phyloP scores from a whole-genome alignment of 2,113 vertebrate genomes.

The Rutilus rutilus region DNA sequence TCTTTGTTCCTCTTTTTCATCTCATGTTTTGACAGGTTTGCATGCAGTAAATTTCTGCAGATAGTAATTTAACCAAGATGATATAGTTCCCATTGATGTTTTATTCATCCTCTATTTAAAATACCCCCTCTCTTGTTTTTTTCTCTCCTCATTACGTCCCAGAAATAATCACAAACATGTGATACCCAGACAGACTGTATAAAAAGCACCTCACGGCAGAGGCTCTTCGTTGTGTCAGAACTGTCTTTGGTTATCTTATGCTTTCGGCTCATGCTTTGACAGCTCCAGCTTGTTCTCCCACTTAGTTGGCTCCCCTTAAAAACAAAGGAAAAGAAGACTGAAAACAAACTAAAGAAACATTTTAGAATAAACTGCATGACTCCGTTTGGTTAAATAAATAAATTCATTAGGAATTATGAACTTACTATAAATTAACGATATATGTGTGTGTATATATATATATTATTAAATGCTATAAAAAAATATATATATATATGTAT shows the following conservation, averaged over 20 bases:
- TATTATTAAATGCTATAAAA: too few relatives aligned
- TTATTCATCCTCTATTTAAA: slow-evolving; percentile 46
- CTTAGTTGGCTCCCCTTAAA: slow-evolving; percentile 20
- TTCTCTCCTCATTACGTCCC: slow-evolving; percentile 43
- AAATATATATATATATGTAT: too few relatives aligned
- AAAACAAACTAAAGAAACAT: background rate
- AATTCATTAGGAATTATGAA: background rate
- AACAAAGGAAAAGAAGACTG: slow-evolving; percentile 29
- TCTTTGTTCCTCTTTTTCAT: slow-evolving; percentile 4
- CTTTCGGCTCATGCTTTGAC: background rate
- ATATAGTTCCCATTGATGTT: slow-evolving; percentile 48
- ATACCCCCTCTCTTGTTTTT: slow-evolving; percentile 53
- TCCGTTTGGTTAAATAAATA: background rate
- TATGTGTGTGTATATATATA: too few relatives aligned
- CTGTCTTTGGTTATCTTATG: slow-evolving; percentile 41
- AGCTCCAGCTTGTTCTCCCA: slow-evolving; percentile 32
- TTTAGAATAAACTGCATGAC: background rate
- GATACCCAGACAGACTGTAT: slow-evolving; percentile 14
- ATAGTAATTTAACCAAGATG: slow-evolving; percentile 27
- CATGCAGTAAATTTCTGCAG: slow-evolving; percentile 29
- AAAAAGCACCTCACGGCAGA: slow-evolving; percentile 40
- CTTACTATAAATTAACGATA: background rate
- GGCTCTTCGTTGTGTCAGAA: slow-evolving; percentile 45
- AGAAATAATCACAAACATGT: slow-evolving; percentile 37
- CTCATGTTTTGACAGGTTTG: slow-evolving; percentile 45